Evolutionary conservation across 2,113 vertebrate genomes (phyloP), one percentile per base, ranked within the genome.

Genomic region (Phyllostomus discolor): DNA sequence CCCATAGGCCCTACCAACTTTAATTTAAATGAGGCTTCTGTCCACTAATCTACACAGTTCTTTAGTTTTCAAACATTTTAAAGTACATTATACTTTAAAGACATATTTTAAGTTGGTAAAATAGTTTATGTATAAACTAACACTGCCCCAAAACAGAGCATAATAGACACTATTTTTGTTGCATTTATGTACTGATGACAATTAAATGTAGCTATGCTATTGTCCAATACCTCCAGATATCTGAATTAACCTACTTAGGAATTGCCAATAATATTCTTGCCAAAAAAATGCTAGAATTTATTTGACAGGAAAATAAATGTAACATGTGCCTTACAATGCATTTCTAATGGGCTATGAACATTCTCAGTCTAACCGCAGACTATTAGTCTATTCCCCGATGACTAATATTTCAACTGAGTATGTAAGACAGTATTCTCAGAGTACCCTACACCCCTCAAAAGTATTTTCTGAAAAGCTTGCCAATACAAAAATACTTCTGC

Each of bases 381-480:
- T 69, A 57, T 87, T 85, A 83, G 20, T 87, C 33, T 57, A 54
- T 31, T 97, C 48, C 50, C 52, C 3, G 35, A 9, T 72, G 48
- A 91, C 64, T 79, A 79, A 78, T 85, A 83, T 85, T 94, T 95
- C 67, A 93, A 75, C 43, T 91, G 38, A 87, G 62, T 76, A 10
- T 62, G 33, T 79, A 75, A 89, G 6, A 78, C 9, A 87, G 41
- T 70, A 10, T 83, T 89, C 50, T 73, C 83, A 87, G 87, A 94
- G 48, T 87, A 35, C 46, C 52, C 54, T 88, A 89, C 20, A 83
- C 10, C 14, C 70, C 10, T 59, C 87, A 28, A 26, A 95, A 95
- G 38, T 88, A 86, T 82, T 95, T 96, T 97, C 87, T 73, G 43
- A 86, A 90, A 70, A 67, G 14, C 17, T 91, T 94, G 69, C 54